Evolutionary conservation across 2,797 vertebrate species (phyloP), one percentile per base, ranked within the genome.

Genomic region (Helicolenus hilgendorfi): DNA sequence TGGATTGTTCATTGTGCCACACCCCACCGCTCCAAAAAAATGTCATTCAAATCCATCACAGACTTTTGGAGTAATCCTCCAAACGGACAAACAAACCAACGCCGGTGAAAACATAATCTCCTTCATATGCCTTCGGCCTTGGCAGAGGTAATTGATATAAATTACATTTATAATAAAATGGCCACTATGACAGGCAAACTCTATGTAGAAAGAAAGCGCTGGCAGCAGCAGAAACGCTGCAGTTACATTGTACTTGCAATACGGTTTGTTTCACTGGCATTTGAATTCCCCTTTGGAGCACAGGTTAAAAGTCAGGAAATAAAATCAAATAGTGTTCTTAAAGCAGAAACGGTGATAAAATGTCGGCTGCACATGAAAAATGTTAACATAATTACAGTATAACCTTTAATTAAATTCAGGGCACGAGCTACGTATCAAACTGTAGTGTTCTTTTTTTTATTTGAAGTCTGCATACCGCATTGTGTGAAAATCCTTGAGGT

Each of bases 321-420:
- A 2, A 71, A 62, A 68, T 75, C 38, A 41, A 68, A 67, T 9
- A 11, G 35, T 41, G 13, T 59, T 60, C 14, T 20, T 36, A 2
- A n/a, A 85, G 45, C n/a, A 18, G 29, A 56, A 58, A 11, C 11
- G 2, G 36, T 6, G 5, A 41, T 24, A 4, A 73, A 73, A 65
- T 55, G 9, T 53, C 33, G 49, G 13, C 60, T 63, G 22, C 24
- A 31, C 58, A 24, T 26, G 27, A 59, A 36, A 74, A 75, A 53
- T 65, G 35, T 69, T 67, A 24, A 29, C 60, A 76, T 72, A 56
- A 72, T 73, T 79, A 53, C 18, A 72, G 3, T 53, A 76, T 58
- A 68, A 55, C 27, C 29, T 72, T 76, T 73, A 27, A 65, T 55
- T 41, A 41, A 69, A 45, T 33, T 9, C 29, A 56, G 33, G 27